Conservation (phyloP, 2,113 vertebrate species). For the Dolichallabes microphthalmus region DNA sequence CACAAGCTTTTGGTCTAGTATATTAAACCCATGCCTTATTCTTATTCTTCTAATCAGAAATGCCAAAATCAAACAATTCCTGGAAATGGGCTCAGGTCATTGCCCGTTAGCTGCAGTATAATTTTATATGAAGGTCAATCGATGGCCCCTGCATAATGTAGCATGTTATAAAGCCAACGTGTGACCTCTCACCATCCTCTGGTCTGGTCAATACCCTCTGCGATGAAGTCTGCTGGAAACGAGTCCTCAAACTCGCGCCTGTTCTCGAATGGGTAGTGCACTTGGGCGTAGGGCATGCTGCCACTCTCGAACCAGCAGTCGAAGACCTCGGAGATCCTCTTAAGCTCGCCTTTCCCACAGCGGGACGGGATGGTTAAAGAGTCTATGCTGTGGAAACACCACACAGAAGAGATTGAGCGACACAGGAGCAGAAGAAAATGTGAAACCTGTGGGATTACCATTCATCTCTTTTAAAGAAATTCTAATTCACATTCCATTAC, state of each 20-base stretch:
- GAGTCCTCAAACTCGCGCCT: constrained; percentile 87
- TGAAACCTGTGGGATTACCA: neutral
- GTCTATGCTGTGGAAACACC: constrained; percentile 76
- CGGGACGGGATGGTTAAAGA: constrained; percentile 82
- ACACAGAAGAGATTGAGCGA: neutral
- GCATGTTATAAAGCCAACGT: neutral
- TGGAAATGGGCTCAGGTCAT: neutral
- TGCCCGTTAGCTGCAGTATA: neutral
- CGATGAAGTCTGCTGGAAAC: constrained; percentile 97
- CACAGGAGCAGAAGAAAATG: neutral
- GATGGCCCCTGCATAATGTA: neutral
- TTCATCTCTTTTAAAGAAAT: neutral
- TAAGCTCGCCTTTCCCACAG: constrained; percentile 80
- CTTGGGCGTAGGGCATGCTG: constrained; percentile 97
- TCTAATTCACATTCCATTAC: no score
- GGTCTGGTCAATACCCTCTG: constrained; percentile 96
- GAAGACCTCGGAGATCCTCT: constrained; percentile 86
- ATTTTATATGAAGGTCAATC: neutral
- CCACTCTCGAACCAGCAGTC: constrained; percentile 99
- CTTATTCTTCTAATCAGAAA: neutral
- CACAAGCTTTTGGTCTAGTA: neutral
- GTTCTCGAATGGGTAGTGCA: constrained; percentile 94
- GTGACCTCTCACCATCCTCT: constrained; percentile 83
- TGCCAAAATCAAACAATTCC: neutral
- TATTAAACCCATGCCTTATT: neutral